These are phyloP conservation scores for Drosophila austrosaltans DNA, from an alignment of 2,888 invertebrate species.

Conservation along the genomic window DNA sequence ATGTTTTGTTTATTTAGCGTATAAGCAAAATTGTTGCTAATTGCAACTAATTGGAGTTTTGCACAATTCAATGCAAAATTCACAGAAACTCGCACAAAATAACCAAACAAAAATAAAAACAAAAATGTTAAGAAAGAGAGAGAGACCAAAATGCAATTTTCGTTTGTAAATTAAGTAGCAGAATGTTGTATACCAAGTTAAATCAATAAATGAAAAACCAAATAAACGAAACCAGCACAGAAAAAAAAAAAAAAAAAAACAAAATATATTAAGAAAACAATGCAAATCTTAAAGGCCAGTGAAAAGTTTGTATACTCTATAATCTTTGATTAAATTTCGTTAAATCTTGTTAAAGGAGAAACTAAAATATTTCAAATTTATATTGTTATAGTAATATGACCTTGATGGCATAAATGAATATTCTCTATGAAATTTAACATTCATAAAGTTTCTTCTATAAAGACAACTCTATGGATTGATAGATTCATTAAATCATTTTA, in stretches of 20 bases:
- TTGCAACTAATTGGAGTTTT: slow-evolving; percentile 70
- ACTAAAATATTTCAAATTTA: no score
- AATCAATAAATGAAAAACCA: slow-evolving; percentile 28
- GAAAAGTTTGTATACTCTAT: neutral
- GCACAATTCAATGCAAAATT: slow-evolving; percentile 70
- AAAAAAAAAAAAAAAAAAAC: neutral
- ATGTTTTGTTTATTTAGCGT: slow-evolving; percentile 31
- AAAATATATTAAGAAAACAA: neutral
- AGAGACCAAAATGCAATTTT: slow-evolving; percentile 56
- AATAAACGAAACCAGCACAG: slow-evolving; percentile 48
- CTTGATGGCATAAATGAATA: no score
- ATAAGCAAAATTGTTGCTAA: slow-evolving; percentile 60
- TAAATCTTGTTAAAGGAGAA: no score
- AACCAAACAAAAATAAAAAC: slow-evolving; percentile 45
- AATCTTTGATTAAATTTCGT: neutral
- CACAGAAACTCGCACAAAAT: slow-evolving; percentile 74
- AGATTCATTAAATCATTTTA: no score
- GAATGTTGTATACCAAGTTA: slow-evolving; percentile 31
- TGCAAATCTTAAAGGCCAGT: neutral
- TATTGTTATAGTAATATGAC: no score
- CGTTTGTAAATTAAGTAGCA: slow-evolving; percentile 68
- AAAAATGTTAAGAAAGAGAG: slow-evolving; percentile 34
- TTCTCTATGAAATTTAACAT: no score
- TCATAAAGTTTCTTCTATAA: no score
- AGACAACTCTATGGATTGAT: no score